Evolutionary conservation across 2,113 vertebrate genomes (phyloP).

Genomic region (Lepidothrix coronata): DNA sequence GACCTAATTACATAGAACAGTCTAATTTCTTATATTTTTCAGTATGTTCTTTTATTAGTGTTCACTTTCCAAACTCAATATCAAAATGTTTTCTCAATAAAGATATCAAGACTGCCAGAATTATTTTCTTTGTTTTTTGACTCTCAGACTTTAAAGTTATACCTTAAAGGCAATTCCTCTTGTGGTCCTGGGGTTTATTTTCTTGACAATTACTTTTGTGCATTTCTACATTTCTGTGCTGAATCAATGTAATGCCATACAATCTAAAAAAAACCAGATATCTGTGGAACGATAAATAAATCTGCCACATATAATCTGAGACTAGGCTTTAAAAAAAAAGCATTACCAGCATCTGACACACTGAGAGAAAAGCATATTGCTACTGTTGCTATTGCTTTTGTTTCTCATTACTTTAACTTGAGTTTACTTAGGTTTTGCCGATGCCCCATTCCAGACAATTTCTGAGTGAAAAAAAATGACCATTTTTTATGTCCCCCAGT

Average conservation of each 20-base stretch:
- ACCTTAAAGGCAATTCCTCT: neutral
- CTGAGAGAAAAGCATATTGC: neutral
- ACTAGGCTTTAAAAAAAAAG: neutral
- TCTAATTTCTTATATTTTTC: neutral
- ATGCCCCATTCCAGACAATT: neutral
- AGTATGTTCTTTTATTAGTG: neutral
- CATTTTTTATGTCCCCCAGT: neutral
- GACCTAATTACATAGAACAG: neutral
- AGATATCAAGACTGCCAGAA: neutral
- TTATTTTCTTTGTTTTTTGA: neutral
- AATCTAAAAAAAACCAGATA: neutral
- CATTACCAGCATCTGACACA: neutral
- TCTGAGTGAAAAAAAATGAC: rapidly evolving
- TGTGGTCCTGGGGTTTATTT: neutral
- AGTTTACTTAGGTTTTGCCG: neutral
- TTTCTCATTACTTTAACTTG: neutral
- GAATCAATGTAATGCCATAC: neutral
- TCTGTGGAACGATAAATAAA: slow-evolving; percentile 31
- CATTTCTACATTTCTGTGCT: neutral
- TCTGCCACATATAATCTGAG: neutral
- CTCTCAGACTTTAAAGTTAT: neutral
- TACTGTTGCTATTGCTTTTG: neutral
- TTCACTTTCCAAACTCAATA: neutral
- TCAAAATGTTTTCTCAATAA: neutral
- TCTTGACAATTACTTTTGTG: neutral